Evolutionary conservation across 2,888 invertebrate species (phyloP).

Genomic region (Lissocephala sabroskyi): DNA sequence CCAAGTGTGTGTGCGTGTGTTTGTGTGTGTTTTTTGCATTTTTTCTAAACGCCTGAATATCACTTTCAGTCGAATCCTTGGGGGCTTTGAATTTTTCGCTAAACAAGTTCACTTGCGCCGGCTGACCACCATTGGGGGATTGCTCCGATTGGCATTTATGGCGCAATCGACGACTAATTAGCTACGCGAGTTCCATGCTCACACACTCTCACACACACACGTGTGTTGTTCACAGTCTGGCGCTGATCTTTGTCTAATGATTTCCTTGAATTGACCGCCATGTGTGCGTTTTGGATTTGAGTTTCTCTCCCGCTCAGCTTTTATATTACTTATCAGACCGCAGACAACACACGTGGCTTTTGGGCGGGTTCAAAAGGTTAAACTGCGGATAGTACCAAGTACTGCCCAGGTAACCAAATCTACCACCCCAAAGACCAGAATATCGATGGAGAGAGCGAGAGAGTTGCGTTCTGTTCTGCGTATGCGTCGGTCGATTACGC

Average conservation of each 20-base stretch:
- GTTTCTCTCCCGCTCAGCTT: slow-evolving; percentile 7
- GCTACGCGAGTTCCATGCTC: slow-evolving; percentile 67
- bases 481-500: slow-evolving; percentile 56
- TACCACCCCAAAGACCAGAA: not conserved
- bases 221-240: slow-evolving; percentile 11
- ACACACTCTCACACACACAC: not conserved
- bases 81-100: slow-evolving; percentile 35
- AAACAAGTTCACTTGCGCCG: slow-evolving; percentile 20
- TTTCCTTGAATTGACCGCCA: slow-evolving; percentile 31
- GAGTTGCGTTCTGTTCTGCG: slow-evolving; percentile 51
- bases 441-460: slow-evolving; percentile 10
- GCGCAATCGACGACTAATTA: slow-evolving; percentile 66
- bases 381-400: slow-evolving; percentile 37
- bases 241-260: slow-evolving; percentile 39
- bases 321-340: not conserved
- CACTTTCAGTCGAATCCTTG: slow-evolving; percentile 56
- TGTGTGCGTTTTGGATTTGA: not conserved
- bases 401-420: not conserved
- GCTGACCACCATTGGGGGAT: slow-evolving; percentile 31
- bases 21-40: slow-evolving; percentile 27
- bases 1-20: not conserved
- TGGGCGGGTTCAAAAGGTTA: slow-evolving; percentile 63
- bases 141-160: slow-evolving; percentile 46
- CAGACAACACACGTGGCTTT: slow-evolving; percentile 2
- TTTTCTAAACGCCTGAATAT: slow-evolving; percentile 54